Percentiles rank a stretch among this genome's conserved stretches.
Conservation (phyloP, 2,888 invertebrate genomes). For the Heterodera filipjevi region DNA sequence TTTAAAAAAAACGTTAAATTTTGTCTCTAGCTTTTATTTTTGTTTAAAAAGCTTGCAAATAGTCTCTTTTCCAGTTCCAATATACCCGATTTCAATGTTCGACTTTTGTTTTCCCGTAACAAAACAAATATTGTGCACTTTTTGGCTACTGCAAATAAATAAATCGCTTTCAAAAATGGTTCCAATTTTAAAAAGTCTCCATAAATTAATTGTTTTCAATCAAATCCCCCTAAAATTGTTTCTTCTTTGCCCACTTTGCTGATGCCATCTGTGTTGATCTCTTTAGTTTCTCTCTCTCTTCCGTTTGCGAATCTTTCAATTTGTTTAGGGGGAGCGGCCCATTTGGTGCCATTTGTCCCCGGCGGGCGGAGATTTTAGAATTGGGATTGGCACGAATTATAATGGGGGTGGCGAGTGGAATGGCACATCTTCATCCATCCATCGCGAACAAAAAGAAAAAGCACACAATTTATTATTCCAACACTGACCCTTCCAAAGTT, state of each 20-base stretch:
- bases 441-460: not conserved
- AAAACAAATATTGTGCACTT: not conserved
- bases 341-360: conserved; percentile 7
- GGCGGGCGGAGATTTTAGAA: not conserved
- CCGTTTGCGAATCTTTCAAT: not conserved
- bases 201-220: not conserved
- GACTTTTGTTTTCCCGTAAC: not conserved
- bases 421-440: not conserved
- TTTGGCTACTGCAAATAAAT: not conserved
- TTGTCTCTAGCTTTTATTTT: not conserved
- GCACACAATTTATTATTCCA: not conserved
- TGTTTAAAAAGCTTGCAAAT: not conserved
- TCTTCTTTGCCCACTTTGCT: no score
- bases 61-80: not conserved
- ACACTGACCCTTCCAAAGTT: not conserved
- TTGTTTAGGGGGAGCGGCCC: not conserved
- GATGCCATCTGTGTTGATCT: not conserved
- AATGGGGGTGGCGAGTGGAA: not conserved
- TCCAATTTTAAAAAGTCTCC: not conserved
- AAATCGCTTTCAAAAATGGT: not conserved
- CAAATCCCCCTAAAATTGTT: no score
- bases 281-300: not conserved
- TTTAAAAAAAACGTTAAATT: not conserved
- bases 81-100: not conserved
- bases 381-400: conserved; percentile 9